Evolutionary conservation across 2,888 invertebrate genomes (phyloP).

Genomic region (Laothoe populi): DNA sequence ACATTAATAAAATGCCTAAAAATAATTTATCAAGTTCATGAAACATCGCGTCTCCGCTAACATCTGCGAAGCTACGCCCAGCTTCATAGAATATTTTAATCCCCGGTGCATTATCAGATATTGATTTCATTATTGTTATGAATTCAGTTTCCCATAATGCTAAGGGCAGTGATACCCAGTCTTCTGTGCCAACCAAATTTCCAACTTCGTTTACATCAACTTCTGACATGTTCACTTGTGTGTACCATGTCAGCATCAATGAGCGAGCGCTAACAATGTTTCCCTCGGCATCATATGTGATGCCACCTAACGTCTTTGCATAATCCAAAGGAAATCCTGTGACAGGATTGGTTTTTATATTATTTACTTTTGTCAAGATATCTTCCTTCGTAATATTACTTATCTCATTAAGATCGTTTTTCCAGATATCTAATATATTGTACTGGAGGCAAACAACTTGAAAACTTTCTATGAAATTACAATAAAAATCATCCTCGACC

Average conservation of each 20-base stretch:
- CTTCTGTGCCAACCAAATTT: constrained; percentile 90
- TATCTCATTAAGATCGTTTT: constrained; percentile 83
- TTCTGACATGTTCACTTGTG: constrained; percentile 87
- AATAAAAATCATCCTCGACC: constrained; percentile 85
- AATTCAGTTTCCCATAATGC: constrained; percentile 87
- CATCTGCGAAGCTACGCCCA: constrained; percentile 90
- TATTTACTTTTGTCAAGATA: constrained; percentile 86
- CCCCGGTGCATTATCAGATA: constrained; percentile 58
- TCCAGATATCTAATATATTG: constrained; percentile 90
- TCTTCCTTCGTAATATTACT: constrained; percentile 83
- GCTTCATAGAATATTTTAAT: constrained; percentile 84
- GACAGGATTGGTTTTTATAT: constrained; percentile 84
- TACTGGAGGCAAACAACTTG: constrained; percentile 85
- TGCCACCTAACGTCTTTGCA: constrained; percentile 86
- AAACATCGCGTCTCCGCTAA: constrained; percentile 88
- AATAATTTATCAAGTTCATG: constrained; percentile 89
- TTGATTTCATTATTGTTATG: constrained; percentile 69
- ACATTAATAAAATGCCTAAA: constrained; percentile 88
- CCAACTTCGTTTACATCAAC: constrained; percentile 87
- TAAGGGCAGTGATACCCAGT: constrained; percentile 87
- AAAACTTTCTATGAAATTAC: constrained; percentile 86
- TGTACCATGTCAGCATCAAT: constrained; percentile 86
- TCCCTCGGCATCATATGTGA: constrained; percentile 83
- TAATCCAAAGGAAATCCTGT: constrained; percentile 88
- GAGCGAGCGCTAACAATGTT: constrained; percentile 87